Evolutionary conservation across 2,888 invertebrate species (phyloP).

Genomic region (Lomographa bimaculata): DNA sequence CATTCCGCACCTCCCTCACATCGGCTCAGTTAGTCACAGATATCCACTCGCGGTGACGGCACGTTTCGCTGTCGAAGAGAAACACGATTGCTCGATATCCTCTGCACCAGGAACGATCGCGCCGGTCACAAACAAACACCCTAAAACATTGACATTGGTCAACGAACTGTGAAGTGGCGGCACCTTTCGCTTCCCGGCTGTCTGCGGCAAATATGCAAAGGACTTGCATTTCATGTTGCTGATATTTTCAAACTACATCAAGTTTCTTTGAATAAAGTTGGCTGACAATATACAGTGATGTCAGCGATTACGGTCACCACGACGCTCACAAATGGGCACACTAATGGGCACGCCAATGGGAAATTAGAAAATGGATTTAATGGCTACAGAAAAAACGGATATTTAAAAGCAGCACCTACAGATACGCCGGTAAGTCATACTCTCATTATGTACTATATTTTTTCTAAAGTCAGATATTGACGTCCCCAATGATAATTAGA

Average conservation of each 20-base stretch:
- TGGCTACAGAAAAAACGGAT: constrained; percentile 72
- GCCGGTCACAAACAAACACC: constrained; percentile 31
- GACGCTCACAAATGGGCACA: constrained; percentile 65
- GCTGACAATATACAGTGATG: constrained; percentile 49
- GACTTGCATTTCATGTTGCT: constrained; percentile 19
- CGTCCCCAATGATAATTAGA: too few species aligned
- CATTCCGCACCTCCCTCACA: constrained; percentile 55
- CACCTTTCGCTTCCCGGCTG: constrained; percentile 16
- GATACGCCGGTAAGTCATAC: constrained; percentile 64
- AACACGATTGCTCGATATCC: constrained; percentile 24
- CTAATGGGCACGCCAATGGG: constrained; percentile 64
- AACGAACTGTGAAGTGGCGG: constrained; percentile 30
- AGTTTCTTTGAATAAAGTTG: constrained; percentile 20
- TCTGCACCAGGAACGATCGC: constrained; percentile 29
- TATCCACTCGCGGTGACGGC: constrained; percentile 41
- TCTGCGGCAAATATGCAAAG: constrained; percentile 12
- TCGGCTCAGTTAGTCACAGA: constrained; percentile 50
- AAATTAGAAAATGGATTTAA: constrained; percentile 63
- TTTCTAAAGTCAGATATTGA: too few species aligned
- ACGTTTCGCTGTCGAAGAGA: constrained; percentile 32
- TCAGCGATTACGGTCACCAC: constrained; percentile 72
- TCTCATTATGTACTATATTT: too few species aligned
- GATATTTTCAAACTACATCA: constrained; percentile 28
- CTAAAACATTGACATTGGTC: constrained; percentile 30
- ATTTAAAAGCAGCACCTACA: constrained; percentile 51